These are phyloP conservation scores for Cyprichromis sp. DNA, from an alignment of 2,113 vertebrate species.

Conservation along the genomic window DNA sequence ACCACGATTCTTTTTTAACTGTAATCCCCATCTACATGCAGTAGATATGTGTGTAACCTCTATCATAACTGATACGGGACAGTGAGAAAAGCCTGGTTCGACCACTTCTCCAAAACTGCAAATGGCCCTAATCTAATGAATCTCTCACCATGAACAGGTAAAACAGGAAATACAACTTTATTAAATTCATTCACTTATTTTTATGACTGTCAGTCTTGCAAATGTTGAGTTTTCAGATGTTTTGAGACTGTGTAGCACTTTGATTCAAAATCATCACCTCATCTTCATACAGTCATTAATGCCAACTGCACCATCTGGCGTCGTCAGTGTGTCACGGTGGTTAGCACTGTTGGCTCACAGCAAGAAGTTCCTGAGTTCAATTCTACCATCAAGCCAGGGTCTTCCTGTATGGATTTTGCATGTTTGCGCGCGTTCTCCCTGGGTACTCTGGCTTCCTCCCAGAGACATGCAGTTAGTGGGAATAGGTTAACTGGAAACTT, in stretches of 20 bases:
- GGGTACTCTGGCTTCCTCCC: background rate
- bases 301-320: conserved; percentile 1
- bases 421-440: accelerated
- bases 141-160: background rate
- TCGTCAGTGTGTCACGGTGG: background rate
- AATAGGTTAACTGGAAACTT: background rate
- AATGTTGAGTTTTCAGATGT: background rate
- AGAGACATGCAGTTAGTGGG: background rate
- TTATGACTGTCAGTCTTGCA: background rate
- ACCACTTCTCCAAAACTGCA: background rate
- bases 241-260: background rate
- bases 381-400: background rate
- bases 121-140: background rate
- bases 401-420: background rate
- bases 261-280: background rate
- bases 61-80: accelerated
- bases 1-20: background rate
- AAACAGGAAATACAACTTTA: background rate
- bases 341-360: background rate
- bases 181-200: background rate
- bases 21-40: background rate
- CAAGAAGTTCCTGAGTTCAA: background rate
- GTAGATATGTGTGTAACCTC: background rate
- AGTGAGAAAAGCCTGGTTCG: background rate
- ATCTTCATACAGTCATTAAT: background rate